Conservation (phyloP, 1,140 invertebrate genomes). For the Platorchestia sp. region DNA sequence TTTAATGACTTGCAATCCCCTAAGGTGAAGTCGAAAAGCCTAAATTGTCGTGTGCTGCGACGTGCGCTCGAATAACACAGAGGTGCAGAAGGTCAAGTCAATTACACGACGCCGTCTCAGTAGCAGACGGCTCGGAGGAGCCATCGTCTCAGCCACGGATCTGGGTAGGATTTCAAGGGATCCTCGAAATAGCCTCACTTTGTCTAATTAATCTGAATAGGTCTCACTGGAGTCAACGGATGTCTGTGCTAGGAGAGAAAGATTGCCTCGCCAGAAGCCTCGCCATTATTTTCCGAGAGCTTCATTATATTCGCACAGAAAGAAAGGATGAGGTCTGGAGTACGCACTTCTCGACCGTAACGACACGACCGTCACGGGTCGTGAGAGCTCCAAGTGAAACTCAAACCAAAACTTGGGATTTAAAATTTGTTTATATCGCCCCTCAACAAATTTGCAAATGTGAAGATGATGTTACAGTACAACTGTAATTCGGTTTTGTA, state of each 20-base stretch:
- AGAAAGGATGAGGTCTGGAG: conserved; percentile 21
- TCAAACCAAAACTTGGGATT: not conserved
- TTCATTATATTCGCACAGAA: not conserved
- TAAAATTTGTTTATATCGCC: not conserved
- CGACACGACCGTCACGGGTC: not conserved
- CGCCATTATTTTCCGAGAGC: conserved; percentile 28
- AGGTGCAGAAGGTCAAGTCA: not conserved
- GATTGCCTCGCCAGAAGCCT: not conserved
- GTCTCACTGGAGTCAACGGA: conserved; percentile 4
- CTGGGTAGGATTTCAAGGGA: conserved; percentile 12
- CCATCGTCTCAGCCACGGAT: not conserved
- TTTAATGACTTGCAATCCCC: not conserved
- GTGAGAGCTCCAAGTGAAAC: not conserved
- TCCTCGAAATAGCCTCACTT: conserved; percentile 34
- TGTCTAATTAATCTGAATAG: conserved; percentile 49
- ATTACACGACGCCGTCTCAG: conserved; percentile 19
- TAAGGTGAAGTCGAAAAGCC: not conserved
- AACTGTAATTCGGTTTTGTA: not conserved
- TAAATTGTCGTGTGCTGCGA: not conserved
- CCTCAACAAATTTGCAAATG: not conserved
- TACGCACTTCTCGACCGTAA: not conserved
- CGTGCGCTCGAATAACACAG: not conserved
- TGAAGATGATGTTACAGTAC: not conserved
- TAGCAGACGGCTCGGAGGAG: not conserved
- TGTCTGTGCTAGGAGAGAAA: conserved; percentile 10